phyloP scores from a whole-genome alignment of 2,888 invertebrate species.

The Trachelus tabidus region DNA sequence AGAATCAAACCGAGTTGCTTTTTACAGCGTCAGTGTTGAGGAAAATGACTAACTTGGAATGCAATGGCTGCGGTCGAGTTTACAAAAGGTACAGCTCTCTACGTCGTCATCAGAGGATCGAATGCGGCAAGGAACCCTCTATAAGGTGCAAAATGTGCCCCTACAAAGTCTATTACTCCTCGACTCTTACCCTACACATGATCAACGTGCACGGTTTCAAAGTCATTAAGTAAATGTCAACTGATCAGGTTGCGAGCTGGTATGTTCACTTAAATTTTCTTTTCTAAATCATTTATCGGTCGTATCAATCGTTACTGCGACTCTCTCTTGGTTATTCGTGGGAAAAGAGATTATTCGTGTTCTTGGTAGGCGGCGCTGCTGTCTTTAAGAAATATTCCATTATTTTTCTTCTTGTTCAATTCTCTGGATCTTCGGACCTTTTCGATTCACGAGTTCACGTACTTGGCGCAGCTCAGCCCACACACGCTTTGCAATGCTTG shows the following conservation, averaged over 20 bases:
- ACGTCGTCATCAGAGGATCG: constrained; percentile 30
- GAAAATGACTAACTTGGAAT: constrained; percentile 31
- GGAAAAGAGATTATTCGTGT: too few relatives aligned
- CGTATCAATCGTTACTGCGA: too few relatives aligned
- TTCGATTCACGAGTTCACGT: too few relatives aligned
- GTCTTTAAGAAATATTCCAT: too few relatives aligned
- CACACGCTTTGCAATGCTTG: constrained; percentile 3
- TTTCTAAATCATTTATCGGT: too few relatives aligned
- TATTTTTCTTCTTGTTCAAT: too few relatives aligned
- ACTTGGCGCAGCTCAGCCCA: too few relatives aligned
- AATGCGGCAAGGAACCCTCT: constrained; percentile 29
- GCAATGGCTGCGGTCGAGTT: constrained; percentile 30
- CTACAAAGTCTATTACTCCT: constrained; percentile 37
- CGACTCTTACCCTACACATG: constrained; percentile 32
- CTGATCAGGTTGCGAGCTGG: too few relatives aligned
- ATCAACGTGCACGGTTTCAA: constrained; percentile 34
- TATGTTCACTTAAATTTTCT: too few relatives aligned
- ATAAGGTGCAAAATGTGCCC: constrained; percentile 31
- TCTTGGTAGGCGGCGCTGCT: too few relatives aligned
- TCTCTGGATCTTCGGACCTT: too few relatives aligned
- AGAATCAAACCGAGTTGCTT: constrained; percentile 25
- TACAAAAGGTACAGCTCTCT: constrained; percentile 31
- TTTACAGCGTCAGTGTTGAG: constrained; percentile 31
- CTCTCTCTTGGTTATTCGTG: too few relatives aligned
- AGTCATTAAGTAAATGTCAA: constrained; percentile 18